Conservation (phyloP, 2,113 vertebrate species). For the Lepidothrix coronata region DNA sequence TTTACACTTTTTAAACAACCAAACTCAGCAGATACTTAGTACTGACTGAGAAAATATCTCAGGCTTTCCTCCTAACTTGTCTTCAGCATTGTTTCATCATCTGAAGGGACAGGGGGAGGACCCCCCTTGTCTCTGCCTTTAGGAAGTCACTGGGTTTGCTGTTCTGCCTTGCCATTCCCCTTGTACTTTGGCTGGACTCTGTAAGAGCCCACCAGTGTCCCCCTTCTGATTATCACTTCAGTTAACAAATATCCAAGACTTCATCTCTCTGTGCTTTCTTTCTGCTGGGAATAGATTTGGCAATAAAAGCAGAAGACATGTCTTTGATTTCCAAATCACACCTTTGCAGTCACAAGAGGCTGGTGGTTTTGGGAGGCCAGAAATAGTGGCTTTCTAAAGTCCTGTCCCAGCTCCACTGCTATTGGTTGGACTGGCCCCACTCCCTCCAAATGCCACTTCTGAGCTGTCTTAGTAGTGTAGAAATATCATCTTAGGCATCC, state of each 20-base stretch:
- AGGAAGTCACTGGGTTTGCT: neutral
- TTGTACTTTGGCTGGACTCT: neutral
- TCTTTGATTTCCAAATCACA: neutral
- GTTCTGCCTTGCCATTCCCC: neutral
- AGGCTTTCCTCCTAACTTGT: neutral
- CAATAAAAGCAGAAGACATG: neutral
- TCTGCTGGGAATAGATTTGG: neutral
- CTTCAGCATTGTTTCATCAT: neutral
- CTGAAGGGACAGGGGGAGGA: neutral
- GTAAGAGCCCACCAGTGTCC: neutral
- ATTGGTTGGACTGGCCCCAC: neutral
- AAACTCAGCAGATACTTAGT: neutral
- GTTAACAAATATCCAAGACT: neutral
- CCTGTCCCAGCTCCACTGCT: neutral
- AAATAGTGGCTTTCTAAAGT: neutral
- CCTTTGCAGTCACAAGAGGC: neutral
- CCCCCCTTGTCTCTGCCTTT: neutral
- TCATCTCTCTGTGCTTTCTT: neutral
- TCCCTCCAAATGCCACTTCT: neutral
- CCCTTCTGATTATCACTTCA: neutral
- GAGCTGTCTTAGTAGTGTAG: neutral
- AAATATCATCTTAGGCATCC: neutral
- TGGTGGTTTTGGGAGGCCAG: neutral
- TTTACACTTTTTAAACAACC: neutral
- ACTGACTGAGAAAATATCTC: neutral